phyloP scores from a whole-genome alignment of 1,140 invertebrate species.

The Diplogasteroides magnus region DNA sequence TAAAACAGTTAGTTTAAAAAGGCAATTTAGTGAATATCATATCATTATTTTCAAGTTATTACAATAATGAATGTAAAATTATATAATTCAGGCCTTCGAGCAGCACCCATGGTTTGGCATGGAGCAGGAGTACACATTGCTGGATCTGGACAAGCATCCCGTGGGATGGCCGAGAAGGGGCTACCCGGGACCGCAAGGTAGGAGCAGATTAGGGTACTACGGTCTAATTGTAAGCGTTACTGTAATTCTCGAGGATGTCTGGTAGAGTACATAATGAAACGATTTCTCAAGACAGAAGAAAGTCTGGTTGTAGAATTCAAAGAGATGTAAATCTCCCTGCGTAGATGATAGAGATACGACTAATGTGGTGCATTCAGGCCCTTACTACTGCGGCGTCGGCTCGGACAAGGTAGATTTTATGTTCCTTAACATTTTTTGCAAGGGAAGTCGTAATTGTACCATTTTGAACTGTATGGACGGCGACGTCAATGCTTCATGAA shows the following conservation, averaged over 20 bases:
- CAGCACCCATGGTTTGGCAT: constrained; percentile 81
- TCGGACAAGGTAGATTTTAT: constrained; percentile 82
- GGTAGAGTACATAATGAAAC: no score
- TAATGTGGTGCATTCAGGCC: constrained; percentile 59
- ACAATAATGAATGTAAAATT: background rate
- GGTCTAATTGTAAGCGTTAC: no score
- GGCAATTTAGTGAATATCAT: no score
- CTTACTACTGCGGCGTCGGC: constrained; percentile 89
- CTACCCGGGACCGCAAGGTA: constrained; percentile 72
- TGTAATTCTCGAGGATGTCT: no score
- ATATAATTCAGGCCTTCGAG: constrained; percentile 58
- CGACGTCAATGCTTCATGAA: background rate
- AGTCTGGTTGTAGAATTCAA: background rate
- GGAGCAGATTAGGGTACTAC: background rate
- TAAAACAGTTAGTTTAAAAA: no score
- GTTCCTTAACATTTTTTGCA: no score
- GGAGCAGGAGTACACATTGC: constrained; percentile 81
- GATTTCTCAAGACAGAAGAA: background rate
- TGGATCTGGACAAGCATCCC: constrained; percentile 80
- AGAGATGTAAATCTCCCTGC: no score
- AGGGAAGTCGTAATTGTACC: no score
- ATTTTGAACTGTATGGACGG: no score
- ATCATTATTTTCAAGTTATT: no score
- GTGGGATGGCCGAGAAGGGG: constrained; percentile 89
- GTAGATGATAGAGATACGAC: no score